Percentiles rank a stretch among this genome's conserved stretches.
These are phyloP conservation scores for Callaeas wilsoni DNA, from an alignment of 2,113 vertebrate species.

Conservation along the genomic window DNA sequence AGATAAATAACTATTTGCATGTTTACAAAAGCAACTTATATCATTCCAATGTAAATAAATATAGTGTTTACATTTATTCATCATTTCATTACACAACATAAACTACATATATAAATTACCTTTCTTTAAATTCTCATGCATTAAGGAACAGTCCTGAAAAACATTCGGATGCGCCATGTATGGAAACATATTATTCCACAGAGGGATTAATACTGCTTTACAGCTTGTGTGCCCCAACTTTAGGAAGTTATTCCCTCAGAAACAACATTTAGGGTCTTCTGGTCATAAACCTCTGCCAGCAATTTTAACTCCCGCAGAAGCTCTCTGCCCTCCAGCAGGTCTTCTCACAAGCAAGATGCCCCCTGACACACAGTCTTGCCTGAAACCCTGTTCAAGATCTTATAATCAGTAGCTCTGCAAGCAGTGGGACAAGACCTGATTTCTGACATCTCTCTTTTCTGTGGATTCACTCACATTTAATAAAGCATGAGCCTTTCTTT, in stretches of 20 bases:
- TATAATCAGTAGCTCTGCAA: not conserved
- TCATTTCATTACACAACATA: not conserved
- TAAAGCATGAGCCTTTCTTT: not conserved
- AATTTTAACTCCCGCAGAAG: not conserved
- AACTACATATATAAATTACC: not conserved
- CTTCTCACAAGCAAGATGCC: not conserved
- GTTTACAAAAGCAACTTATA: not conserved
- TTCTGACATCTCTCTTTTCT: not conserved
- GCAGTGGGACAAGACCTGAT: not conserved
- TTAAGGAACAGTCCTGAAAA: not conserved
- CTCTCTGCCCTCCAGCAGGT: not conserved
- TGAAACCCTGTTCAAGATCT: not conserved
- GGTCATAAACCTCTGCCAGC: not conserved
- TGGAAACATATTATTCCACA: not conserved
- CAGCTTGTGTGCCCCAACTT: not conserved
- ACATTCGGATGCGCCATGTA: rapidly evolving
- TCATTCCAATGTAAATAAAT: not conserved
- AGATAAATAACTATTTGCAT: not conserved
- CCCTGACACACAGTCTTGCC: not conserved
- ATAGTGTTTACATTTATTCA: not conserved
- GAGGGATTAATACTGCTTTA: not conserved
- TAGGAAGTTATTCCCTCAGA: not conserved
- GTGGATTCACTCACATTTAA: not conserved
- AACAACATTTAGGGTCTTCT: not conserved
- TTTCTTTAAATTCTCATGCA: not conserved